Base-by-base conservation (phyloP, 1,140 invertebrate genomes). In the Uloborus diversus region DNA sequence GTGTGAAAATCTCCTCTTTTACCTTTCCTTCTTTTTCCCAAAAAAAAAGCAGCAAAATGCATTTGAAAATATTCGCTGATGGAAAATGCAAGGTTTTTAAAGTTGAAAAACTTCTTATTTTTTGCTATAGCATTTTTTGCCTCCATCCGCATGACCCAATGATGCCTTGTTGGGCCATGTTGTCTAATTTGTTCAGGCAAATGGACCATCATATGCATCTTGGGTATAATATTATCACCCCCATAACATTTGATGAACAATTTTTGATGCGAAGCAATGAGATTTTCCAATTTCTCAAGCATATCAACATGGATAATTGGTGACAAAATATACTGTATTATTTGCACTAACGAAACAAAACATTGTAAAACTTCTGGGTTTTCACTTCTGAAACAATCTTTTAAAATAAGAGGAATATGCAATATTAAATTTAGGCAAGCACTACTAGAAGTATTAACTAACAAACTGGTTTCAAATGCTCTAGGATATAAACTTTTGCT, bases 391-490 rank as follows among this genome's bases (percentile, higher is more conserved):
- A n/a, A n/a, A n/a, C n/a, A n/a, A n/a, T n/a, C n/a, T n/a, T n/a
- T n/a, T n/a, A n/a, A n/a, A n/a, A n/a, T n/a, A n/a, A n/a, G n/a
- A n/a, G n/a, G n/a, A n/a, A 30, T 11, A 62, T 32, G 33, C 28
- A 62, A 62, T 62, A 62, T 62, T 32, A 62, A 62, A 62, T 62
- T 62, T 20, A 57, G 25, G 25, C 53, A 57, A 57, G 53, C 53
- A 57, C 53, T 57, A 7, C 53, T 57, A n/a, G 53, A 57, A 25
- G 53, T 25, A 57, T 17, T 57, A 11, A 57, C 14, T 25, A 13
- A 25, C 14, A 57, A 13, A 20, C 33, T 62, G 25, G 11, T 62
- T 20, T 62, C 59, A 62, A 62, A 62, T 30, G 20, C 20, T 62
- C 59, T 27, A 28, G 59, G 59, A 62, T 62, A 62, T 11, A 62